phyloP scores from a whole-genome alignment of 2,113 vertebrate genomes.

The Bos taurus region ARS-UCD2.0 NC_037348.1:35564501-35565000 shows the following conservation, averaged over 20 bases:
- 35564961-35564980: background rate
- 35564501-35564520: background rate
- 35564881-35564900: background rate
- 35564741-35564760: background rate
- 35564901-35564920: background rate
- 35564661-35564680: background rate
- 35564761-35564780: background rate
- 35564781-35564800: background rate
- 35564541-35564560: background rate
- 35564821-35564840: background rate
- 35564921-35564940: background rate
- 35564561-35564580: background rate
- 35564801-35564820: background rate
- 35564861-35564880: background rate
- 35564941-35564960: fast-evolving
- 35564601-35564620: background rate
- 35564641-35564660: background rate
- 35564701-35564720: background rate
- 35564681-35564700: background rate
- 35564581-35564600: background rate
- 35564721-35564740: background rate
- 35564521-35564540: background rate
- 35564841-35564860: background rate
- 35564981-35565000: background rate
- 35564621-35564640: background rate